Evolutionary conservation across 1,140 invertebrate genomes (phyloP).

Genomic region (Elysia chlorotica): DNA sequence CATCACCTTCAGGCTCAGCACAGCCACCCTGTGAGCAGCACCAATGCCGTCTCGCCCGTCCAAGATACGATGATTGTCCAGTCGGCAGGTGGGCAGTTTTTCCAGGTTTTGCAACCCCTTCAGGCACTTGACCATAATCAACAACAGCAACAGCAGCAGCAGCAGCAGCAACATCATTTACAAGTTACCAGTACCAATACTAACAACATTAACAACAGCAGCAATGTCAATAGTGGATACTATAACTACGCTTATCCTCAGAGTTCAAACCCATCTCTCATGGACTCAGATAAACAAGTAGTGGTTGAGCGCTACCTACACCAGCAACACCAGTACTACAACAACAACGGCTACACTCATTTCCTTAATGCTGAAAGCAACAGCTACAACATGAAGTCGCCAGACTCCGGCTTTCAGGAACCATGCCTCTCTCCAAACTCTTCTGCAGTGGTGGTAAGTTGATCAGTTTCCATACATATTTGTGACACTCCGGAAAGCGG

Average conservation of each 20-base stretch:
- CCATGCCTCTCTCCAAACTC: conserved; percentile 40
- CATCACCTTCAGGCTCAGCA: not conserved
- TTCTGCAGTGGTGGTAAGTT: not conserved
- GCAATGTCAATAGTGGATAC: not conserved
- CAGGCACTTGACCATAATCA: conserved; percentile 11
- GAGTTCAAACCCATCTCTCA: not conserved
- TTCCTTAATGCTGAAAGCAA: conserved; percentile 23
- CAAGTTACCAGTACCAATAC: conserved; percentile 3
- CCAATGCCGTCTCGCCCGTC: not conserved
- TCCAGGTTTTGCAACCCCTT: conserved; percentile 31
- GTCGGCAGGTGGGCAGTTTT: conserved; percentile 21
- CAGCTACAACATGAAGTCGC: conserved; percentile 49
- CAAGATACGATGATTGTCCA: conserved; percentile 12
- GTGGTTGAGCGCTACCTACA: conserved; percentile 42
- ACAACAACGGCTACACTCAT: conserved; percentile 24
- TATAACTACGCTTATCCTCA: not conserved
- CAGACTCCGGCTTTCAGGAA: conserved; percentile 50
- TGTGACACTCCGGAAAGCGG: too few species aligned
- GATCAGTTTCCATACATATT: too few species aligned
- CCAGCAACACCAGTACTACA: conserved; percentile 36
- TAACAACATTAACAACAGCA: not conserved
- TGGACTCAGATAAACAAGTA: conserved; percentile 19
- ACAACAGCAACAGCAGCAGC: not conserved
- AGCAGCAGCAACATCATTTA: conserved; percentile 6
- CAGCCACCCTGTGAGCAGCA: not conserved